Evolutionary conservation across 2,888 invertebrate species (phyloP), one percentile per base, ranked within the genome.

Genomic region (Volucella inflata): DNA sequence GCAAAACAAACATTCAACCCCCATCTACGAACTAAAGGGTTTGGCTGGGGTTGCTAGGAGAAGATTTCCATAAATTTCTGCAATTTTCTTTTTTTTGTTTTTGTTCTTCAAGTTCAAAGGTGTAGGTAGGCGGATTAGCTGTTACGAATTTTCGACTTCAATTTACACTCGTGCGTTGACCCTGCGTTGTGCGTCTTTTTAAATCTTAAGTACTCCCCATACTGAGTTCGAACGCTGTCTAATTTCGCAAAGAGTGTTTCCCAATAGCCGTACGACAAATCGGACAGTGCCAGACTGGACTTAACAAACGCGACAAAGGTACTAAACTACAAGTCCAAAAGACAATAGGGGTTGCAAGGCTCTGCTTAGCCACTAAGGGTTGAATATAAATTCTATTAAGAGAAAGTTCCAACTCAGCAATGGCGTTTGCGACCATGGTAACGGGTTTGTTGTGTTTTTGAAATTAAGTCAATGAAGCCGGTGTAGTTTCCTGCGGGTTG

Each of bases 361-460:
- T 14, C 36, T 40, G 38, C 62, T 42, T 6, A 30, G 30, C 16
- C 42, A 60, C 44, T 40, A 67, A 48, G 84, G 84, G 80, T 83
- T 78, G 78, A 67, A 72, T 53, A n/a, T n/a, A 21, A 17, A 30
- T 65, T 30, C 30, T 30, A 30, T 30, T 30, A 30, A 46, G 46
- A 60, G 70, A 71, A 76, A 76, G 55, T 75, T 81, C 30, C 30
- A 44, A 30, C 40, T 53, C 30, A 53, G 10, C 36, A 12, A 12
- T 48, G 40, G 40, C n/a, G 59, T 44, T 55, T 70, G 38, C 46
- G 64, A 30, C 48, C 81, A 85, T 85, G 77, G 76, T 42, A 80
- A 84, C 87, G 71, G 57, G 79, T 84, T 76, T 84, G 83, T 83
- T 84, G 71, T 84, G 81, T 83, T 72, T 71, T 81, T 68, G 68